phyloP scores from a whole-genome alignment of 2,113 vertebrate genomes.

The Fulica atra region DNA sequence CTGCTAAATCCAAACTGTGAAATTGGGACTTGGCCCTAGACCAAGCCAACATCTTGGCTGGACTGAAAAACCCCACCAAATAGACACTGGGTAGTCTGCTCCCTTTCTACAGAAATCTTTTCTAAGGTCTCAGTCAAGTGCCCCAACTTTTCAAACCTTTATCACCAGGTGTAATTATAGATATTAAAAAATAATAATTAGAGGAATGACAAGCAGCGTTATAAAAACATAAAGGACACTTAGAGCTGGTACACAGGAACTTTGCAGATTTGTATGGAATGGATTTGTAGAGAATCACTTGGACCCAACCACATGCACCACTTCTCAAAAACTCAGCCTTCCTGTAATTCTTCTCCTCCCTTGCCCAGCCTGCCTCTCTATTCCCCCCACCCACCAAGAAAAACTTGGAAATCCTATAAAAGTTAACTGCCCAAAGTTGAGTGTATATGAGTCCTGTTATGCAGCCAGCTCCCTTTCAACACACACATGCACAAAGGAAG shows the following conservation, averaged over 20 bases:
- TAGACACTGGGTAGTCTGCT: background rate
- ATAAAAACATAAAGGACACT: background rate
- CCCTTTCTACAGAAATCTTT: background rate
- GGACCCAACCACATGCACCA: background rate
- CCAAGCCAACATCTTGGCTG: constrained; percentile 28
- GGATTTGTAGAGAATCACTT: background rate
- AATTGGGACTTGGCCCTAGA: constrained; percentile 6
- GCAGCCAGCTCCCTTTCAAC: background rate
- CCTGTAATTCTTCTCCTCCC: background rate
- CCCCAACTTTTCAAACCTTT: background rate
- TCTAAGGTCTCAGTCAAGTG: background rate
- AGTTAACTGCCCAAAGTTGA: background rate
- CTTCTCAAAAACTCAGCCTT: background rate
- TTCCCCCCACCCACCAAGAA: background rate
- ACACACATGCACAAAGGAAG: constrained; percentile 11
- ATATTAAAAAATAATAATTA: background rate
- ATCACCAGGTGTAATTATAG: background rate
- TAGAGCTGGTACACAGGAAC: background rate
- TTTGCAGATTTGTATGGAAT: background rate
- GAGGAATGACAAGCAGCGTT: accelerated
- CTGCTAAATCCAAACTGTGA: constrained; percentile 48
- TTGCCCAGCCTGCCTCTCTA: background rate
- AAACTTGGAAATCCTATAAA: background rate
- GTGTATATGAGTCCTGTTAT: background rate
- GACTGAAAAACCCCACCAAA: background rate